phyloP scores from a whole-genome alignment of 2,113 vertebrate species.

The Syrrhaptes paradoxus region DNA sequence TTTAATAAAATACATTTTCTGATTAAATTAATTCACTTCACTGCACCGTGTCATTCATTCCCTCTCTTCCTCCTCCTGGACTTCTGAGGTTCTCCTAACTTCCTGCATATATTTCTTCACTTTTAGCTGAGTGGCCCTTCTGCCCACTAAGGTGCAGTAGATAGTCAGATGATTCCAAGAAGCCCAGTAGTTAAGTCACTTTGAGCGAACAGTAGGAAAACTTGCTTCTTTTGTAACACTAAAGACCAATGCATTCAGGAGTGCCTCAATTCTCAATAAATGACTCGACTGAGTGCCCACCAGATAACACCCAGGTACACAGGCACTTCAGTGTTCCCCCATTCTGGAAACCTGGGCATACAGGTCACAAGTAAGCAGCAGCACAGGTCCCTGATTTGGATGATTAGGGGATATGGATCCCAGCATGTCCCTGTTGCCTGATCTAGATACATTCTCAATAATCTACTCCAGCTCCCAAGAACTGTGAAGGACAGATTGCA shows the following conservation, averaged over 20 bases:
- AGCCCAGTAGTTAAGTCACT: neutral
- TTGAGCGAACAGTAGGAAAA: neutral
- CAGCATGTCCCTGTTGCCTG: neutral
- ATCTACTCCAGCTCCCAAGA: neutral
- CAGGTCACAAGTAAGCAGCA: neutral
- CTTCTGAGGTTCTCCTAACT: neutral
- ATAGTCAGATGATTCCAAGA: neutral
- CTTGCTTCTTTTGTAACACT: neutral
- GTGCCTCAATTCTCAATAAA: neutral
- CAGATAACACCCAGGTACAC: neutral
- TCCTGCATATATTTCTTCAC: neutral
- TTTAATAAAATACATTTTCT: neutral
- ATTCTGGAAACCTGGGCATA: neutral
- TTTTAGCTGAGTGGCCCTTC: neutral
- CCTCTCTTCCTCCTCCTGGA: neutral
- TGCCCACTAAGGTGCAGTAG: neutral
- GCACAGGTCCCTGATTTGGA: accelerated
- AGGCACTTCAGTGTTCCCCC: neutral
- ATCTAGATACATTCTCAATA: neutral
- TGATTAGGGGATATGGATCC: neutral
- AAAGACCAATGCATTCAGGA: neutral
- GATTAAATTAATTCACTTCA: neutral
- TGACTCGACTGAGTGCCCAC: neutral
- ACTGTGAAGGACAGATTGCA: neutral
- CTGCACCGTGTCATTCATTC: neutral